Percentiles rank a stretch among this genome's conserved stretches.
Conservation (phyloP, 1,140 invertebrate species). For the Phocides pigmalion region DNA sequence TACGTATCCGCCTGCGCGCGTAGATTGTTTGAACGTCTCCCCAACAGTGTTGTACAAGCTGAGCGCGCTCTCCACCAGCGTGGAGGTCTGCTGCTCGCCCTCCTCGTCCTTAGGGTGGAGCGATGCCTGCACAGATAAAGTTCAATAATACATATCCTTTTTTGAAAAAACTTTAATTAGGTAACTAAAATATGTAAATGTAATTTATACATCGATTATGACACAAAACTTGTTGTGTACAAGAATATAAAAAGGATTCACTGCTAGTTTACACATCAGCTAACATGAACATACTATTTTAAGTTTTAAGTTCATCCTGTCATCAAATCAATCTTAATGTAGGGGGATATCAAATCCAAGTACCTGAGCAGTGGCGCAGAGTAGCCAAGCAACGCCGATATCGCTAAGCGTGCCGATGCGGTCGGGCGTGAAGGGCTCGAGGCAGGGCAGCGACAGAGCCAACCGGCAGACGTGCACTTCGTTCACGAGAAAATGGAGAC, state of each 20-base stretch:
- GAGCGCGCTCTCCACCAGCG: constrained; percentile 85
- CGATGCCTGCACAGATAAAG: constrained; percentile 53
- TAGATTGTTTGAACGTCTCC: constrained; percentile 91
- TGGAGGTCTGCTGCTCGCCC: constrained; percentile 87
- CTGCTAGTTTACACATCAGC: no score
- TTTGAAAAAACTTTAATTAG: constrained; percentile 1
- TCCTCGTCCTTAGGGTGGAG: constrained; percentile 87
- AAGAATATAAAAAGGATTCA: no score
- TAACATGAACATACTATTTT: no score
- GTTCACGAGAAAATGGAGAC: constrained; percentile 90
- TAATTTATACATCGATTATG: no score
- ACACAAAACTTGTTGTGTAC: no score
- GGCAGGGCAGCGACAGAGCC: constrained; percentile 92
- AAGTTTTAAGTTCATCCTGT: no score
- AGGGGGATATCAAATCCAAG: no score
- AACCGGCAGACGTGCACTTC: constrained; percentile 93
- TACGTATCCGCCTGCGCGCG: constrained; percentile 94
- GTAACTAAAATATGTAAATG: no score
- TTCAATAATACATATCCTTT: constrained; percentile 17
- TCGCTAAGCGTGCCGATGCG: constrained; percentile 92
- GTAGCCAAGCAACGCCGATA: constrained; percentile 91
- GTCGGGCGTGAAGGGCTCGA: constrained; percentile 93
- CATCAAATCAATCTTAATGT: no score
- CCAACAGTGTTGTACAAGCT: constrained; percentile 92
- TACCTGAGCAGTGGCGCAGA: constrained; percentile 88